phyloP scores from a whole-genome alignment of 2,113 vertebrate species.

The Gallinago jamesoni region DNA sequence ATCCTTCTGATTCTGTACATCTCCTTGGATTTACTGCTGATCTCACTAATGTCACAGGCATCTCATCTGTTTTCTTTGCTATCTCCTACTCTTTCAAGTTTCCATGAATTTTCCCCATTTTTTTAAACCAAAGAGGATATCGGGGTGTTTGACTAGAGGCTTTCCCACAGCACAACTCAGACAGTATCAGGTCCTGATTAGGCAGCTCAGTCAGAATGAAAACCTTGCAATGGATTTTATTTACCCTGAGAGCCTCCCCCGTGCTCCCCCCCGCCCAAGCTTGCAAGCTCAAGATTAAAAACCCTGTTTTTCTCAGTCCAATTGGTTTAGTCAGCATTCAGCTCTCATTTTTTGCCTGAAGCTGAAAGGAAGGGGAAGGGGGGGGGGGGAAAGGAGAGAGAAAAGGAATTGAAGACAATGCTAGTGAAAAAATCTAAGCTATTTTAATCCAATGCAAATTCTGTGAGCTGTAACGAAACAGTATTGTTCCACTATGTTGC shows the following conservation, averaged over 20 bases:
- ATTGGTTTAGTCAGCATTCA: slow-evolving; percentile 34
- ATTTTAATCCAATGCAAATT: slow-evolving; percentile 52
- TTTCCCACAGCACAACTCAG: not conserved
- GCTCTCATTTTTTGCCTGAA: not conserved
- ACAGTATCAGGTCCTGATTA: not conserved
- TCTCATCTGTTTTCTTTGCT: not conserved
- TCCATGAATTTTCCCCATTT: not conserved
- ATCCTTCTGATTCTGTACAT: not conserved
- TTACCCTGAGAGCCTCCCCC: not conserved
- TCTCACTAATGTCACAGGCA: not conserved
- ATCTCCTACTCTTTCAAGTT: not conserved
- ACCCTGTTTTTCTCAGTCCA: not conserved
- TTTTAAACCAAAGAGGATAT: not conserved
- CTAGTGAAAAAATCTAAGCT: slow-evolving; percentile 21
- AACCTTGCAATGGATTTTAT: not conserved
- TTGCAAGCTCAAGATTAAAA: not conserved
- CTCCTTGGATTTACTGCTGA: not conserved
- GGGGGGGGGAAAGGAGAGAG: not conserved
- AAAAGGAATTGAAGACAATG: not conserved
- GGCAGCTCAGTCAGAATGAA: slow-evolving; percentile 13
- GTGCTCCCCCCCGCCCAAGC: not conserved
- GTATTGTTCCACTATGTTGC: not conserved
- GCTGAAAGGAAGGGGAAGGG: not conserved
- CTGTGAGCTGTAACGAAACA: not conserved
- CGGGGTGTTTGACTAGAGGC: not conserved